Evolutionary conservation across 2,888 invertebrate species (phyloP), one percentile per base, ranked within the genome.

Genomic region (Drosophila robusta): DNA sequence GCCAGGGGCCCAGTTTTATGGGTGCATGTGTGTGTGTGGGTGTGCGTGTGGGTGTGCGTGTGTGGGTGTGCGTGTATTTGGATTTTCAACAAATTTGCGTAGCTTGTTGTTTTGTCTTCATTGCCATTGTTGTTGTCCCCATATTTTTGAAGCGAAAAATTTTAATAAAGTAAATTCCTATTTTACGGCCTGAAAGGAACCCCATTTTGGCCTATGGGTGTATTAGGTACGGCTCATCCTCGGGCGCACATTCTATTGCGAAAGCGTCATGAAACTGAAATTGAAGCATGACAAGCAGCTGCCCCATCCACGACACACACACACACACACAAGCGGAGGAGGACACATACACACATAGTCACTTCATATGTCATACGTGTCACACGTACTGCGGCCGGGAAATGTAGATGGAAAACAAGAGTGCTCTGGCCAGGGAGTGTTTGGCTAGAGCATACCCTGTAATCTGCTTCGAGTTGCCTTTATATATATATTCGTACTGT

Each of bases 131-230:
- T 80, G 73, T 76, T 81, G 82, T 75, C 79, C 83, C 83, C 85
- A 84, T 84, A 85, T 86, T 87, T 86, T 85, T 79, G 64, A 79
- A 79, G 87, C 85, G 79, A 84, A 85, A 87, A 82, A 85, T 86
- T 86, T 86, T 86, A 86, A 86, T 87, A 87, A 87, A 86, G 87
- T 80, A 86, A 87, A 86, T 86, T 87, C 85, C 87, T 87, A 86
- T 85, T 86, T 87, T 85, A 87, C 79, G 85, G 73, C 72, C 57
- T 54, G 36, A 58, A 67, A 64, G 57, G 45, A 57, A 68, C 18
- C 41, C 49, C 56, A 47, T 45, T 56, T 66, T 32, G 26, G 46
- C 14, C 56, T 50, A 69, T 78, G 76, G 57, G 69, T 76, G 70
- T 70, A 78, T 78, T 70, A 70, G 54, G 55, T 41, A 58, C 41